phyloP scores from a whole-genome alignment of 2,797 vertebrate species.

The Delichon dasypus region DNA sequence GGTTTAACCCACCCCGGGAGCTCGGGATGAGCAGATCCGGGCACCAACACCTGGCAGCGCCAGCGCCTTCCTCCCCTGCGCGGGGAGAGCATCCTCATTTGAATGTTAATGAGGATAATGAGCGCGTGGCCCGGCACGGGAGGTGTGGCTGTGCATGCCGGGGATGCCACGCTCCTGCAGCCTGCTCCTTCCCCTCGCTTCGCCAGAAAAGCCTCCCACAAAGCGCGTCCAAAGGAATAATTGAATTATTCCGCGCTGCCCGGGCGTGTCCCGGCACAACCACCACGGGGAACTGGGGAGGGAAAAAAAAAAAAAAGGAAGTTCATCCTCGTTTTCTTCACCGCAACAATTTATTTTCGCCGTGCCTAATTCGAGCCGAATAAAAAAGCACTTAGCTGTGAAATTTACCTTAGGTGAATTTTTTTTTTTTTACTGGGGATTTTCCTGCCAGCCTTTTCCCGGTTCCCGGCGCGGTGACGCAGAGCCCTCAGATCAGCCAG shows the following conservation, averaged over 20 bases:
- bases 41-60: not conserved
- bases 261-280: not conserved
- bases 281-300: not conserved
- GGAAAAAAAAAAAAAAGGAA: not conserved
- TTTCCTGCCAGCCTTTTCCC: not conserved
- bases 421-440: not conserved
- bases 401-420: not conserved
- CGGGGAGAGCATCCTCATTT: not conserved
- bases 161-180: not conserved
- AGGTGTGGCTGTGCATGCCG: not conserved
- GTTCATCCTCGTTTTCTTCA: not conserved
- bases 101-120: not conserved
- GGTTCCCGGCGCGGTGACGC: fast-evolving
- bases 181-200: not conserved
- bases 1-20: fast-evolving
- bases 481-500: not conserved
- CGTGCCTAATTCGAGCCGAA: not conserved
- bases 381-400: fast-evolving
- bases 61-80: not conserved
- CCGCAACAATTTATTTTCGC: not conserved
- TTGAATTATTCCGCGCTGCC: not conserved
- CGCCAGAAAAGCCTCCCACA: not conserved
- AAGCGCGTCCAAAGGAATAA: not conserved
- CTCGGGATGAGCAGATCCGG: not conserved
- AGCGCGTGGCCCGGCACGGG: not conserved